These are phyloP conservation scores for Nyctibius grandis DNA, from an alignment of 2,797 vertebrate genomes.

Conservation along the genomic window DNA sequence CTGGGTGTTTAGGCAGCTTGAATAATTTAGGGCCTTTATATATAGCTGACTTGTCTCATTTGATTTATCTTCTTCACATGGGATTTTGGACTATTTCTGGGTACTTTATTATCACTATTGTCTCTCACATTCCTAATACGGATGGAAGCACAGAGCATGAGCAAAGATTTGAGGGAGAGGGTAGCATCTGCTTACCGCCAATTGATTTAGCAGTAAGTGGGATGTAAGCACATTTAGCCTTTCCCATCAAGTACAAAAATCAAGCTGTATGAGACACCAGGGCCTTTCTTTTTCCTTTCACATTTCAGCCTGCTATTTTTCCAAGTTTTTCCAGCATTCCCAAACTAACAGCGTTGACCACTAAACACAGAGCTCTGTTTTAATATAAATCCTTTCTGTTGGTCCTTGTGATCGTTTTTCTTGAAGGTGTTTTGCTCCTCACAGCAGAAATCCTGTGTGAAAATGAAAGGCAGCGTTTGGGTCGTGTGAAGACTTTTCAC, in stretches of 20 bases:
- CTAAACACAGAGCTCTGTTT: neutral
- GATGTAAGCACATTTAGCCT: neutral
- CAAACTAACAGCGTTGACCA: neutral
- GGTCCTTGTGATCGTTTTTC: neutral
- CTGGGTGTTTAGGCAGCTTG: conserved; percentile 58
- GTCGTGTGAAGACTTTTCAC: neutral
- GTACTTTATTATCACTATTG: conserved; percentile 31
- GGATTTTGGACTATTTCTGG: conserved; percentile 43
- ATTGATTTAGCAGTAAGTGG: neutral
- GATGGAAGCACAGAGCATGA: neutral
- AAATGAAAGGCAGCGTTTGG: neutral
- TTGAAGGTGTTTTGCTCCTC: neutral
- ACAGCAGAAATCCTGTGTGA: neutral
- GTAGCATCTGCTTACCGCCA: conserved; percentile 21
- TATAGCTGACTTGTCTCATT: conserved; percentile 57
- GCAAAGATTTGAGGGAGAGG: neutral
- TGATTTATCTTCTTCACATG: conserved; percentile 44
- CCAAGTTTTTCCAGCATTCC: neutral
- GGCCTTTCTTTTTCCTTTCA: neutral
- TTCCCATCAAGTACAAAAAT: neutral
- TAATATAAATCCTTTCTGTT: neutral
- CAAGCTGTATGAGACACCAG: neutral
- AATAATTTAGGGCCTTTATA: conserved; percentile 59
- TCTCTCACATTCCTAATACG: neutral
- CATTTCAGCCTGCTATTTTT: neutral